Conservation (phyloP, 2,113 vertebrate species). For the Spea bombifrons region DNA sequence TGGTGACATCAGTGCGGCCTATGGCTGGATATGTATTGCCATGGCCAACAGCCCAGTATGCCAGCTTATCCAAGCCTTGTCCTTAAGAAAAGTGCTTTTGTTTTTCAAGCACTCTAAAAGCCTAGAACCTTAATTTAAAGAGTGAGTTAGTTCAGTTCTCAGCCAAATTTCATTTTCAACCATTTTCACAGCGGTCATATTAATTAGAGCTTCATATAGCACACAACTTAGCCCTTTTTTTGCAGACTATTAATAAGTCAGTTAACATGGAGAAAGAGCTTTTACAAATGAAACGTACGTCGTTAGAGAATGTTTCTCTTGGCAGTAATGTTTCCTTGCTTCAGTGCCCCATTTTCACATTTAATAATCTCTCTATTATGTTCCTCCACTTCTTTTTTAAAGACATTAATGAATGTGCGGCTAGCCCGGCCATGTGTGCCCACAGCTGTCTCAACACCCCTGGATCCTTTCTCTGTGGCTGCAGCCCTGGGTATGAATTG, state of each 20-base stretch:
- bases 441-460: slow-evolving; percentile 86
- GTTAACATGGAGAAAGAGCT: not conserved
- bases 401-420: slow-evolving; percentile 86
- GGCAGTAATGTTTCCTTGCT: slow-evolving; percentile 12
- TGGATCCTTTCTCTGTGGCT: slow-evolving; percentile 84
- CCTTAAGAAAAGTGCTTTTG: no score
- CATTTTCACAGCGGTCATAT: slow-evolving; percentile 1
- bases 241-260: not conserved
- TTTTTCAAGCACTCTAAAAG: no score
- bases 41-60: no score
- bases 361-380: slow-evolving; percentile 25
- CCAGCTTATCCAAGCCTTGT: no score
- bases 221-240: not conserved
- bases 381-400: not conserved
- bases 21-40: no score
- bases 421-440: slow-evolving; percentile 66
- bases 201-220: slow-evolving; percentile 8
- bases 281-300: slow-evolving; percentile 1
- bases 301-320: slow-evolving; percentile 1
- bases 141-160: not conserved
- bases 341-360: slow-evolving; percentile 17
- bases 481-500: slow-evolving; percentile 81
- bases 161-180: slow-evolving; percentile 8
- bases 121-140: not conserved
- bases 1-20: no score